phyloP scores from a whole-genome alignment of 2,113 vertebrate genomes.

The Psittacara wagleri region DNA sequence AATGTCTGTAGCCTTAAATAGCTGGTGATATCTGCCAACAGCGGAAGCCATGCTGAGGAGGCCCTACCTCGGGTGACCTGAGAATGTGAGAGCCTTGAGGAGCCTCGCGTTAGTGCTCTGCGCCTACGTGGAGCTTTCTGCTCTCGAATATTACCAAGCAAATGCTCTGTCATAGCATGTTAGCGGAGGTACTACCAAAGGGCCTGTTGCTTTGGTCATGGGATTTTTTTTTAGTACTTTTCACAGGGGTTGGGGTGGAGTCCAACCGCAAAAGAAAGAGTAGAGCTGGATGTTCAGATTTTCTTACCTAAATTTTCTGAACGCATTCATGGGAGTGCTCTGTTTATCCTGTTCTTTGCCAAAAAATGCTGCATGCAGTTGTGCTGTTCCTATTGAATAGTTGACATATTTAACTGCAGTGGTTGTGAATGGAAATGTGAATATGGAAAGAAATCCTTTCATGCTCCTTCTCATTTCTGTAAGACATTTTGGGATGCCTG shows the following conservation, averaged over 20 bases:
- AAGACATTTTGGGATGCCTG: neutral
- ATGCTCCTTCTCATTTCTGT: neutral
- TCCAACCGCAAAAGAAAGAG: neutral
- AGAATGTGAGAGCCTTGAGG: neutral
- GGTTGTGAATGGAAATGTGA: neutral
- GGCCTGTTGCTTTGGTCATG: neutral
- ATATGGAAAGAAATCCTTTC: neutral
- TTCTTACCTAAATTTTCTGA: constrained; percentile 14
- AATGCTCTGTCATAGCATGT: neutral
- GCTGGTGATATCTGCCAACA: constrained; percentile 12
- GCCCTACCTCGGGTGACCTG: neutral
- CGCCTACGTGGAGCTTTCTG: neutral
- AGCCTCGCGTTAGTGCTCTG: neutral
- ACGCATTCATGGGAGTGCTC: neutral
- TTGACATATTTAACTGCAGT: constrained; percentile 21
- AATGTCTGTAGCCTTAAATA: constrained; percentile 59
- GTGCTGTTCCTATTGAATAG: neutral
- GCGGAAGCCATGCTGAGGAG: neutral
- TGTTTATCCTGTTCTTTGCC: constrained; percentile 16
- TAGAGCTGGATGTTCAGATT: neutral
- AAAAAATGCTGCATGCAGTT: neutral
- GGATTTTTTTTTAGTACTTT: neutral
- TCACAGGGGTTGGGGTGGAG: neutral
- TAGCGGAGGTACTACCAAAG: neutral
- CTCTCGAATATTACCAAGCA: accelerated